phyloP scores from a whole-genome alignment of 2,888 invertebrate species.

The Dendrolimus pini region DNA sequence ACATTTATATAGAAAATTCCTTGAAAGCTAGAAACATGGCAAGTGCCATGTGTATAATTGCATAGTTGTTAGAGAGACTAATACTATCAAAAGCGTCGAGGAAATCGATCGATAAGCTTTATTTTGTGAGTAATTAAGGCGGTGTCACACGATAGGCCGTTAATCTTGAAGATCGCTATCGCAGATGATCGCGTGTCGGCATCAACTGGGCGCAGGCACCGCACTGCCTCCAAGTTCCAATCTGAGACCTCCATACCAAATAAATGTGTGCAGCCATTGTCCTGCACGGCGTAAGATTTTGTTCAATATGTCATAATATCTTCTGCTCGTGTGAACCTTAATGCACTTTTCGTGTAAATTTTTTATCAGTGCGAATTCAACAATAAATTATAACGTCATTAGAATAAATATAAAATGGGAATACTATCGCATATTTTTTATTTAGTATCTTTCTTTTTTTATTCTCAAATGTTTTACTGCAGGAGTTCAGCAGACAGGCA shows the following conservation, averaged over 20 bases:
- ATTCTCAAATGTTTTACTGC: no score
- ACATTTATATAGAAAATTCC: no score
- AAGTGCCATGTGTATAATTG: not conserved
- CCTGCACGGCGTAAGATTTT: not conserved
- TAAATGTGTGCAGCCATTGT: conserved; percentile 24
- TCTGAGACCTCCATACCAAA: not conserved
- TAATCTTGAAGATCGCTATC: conserved; percentile 68
- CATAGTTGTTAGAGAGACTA: not conserved
- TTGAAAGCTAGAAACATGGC: not conserved
- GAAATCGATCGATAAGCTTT: conserved; percentile 55
- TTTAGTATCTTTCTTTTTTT: not conserved
- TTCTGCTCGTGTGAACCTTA: conserved; percentile 31
- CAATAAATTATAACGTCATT: not conserved
- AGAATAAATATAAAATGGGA: not conserved
- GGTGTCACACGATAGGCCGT: conserved; percentile 57
- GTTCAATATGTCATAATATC: conserved; percentile 21
- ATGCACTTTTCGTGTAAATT: conserved; percentile 58
- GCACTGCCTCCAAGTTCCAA: not conserved
- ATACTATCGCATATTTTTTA: no score
- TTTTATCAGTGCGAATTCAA: conserved; percentile 1
- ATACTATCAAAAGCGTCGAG: conserved; percentile 13
- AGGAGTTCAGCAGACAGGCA: no score
- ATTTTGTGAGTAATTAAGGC: conserved; percentile 63
- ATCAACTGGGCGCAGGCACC: conserved; percentile 2
- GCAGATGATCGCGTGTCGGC: conserved; percentile 55